Conservation (phyloP, 2,888 invertebrate genomes). For the Molorchus minor region DNA sequence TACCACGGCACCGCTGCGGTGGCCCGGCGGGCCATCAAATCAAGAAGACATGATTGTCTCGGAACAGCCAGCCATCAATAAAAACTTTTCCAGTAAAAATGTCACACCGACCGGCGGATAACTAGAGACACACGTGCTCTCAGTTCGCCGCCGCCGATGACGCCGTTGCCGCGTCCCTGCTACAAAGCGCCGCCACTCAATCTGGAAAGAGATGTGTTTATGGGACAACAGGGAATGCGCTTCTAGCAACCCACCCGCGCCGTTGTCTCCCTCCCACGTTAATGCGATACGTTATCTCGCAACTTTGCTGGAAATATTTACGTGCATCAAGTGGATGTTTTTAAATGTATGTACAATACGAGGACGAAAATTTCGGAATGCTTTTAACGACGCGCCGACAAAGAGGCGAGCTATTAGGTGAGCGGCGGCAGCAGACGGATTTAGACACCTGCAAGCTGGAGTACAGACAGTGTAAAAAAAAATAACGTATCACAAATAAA, state of each 20-base stretch:
- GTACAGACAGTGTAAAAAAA: no score
- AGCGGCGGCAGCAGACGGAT: no score
- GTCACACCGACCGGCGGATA: conserved; percentile 44
- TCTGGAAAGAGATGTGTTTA: conserved; percentile 49
- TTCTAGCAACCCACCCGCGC: conserved; percentile 3
- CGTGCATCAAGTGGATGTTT: not conserved
- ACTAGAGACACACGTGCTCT: conserved; percentile 43
- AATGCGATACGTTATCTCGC: conserved; percentile 6
- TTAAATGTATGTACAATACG: no score
- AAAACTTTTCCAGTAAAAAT: conserved; percentile 59
- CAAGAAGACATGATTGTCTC: conserved; percentile 52
- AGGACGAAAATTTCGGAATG: no score
- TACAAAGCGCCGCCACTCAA: conserved; percentile 41
- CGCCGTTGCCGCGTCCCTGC: conserved; percentile 30
- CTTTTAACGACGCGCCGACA: no score
- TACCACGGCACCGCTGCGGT: no score
- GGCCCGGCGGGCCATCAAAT: not conserved
- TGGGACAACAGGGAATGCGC: conserved; percentile 43
- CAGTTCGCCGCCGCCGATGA: conserved; percentile 36
- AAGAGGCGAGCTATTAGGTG: no score
- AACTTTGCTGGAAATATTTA: conserved; percentile 17
- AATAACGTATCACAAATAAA: no score
- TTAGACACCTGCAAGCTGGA: no score
- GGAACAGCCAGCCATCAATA: conserved; percentile 56
- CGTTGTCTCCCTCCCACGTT: conserved; percentile 13